These are phyloP conservation scores for Mormyrops boulengeri DNA, from an alignment of 2,797 vertebrate genomes.

Conservation along the genomic window DNA sequence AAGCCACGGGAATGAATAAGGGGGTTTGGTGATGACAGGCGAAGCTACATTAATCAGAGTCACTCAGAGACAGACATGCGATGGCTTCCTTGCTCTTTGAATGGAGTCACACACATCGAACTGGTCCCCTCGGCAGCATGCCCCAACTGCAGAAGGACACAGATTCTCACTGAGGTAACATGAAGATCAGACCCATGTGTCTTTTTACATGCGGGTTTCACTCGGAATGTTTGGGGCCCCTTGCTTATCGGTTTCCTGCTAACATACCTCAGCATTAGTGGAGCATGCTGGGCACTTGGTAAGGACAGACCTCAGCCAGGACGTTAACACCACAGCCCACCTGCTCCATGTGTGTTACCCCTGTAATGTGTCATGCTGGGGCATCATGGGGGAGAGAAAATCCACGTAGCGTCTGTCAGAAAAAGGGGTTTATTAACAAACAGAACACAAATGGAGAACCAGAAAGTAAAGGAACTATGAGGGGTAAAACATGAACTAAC, in stretches of 20 bases:
- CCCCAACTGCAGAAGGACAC: neutral
- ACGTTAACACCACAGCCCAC: conserved; percentile 58
- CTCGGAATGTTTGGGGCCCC: conserved; percentile 67
- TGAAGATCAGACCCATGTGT: neutral
- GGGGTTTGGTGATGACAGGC: neutral
- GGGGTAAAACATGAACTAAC: neutral
- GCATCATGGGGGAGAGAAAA: neutral
- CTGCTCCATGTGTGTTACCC: conserved; percentile 57
- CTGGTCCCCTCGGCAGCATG: neutral
- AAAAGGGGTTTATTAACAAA: neutral
- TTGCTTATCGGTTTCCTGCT: conserved; percentile 70
- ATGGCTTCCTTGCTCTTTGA: neutral
- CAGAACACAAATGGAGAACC: neutral
- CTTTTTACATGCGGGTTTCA: conserved; percentile 48
- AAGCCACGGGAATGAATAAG: neutral
- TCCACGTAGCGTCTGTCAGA: neutral
- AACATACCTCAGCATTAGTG: conserved; percentile 53
- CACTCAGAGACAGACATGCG: neutral
- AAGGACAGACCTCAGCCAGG: conserved; percentile 62
- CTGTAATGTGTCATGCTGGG: neutral
- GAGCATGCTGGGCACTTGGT: conserved; percentile 60
- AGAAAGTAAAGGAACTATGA: neutral
- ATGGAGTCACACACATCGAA: neutral
- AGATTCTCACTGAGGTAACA: neutral
- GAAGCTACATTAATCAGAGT: neutral